Evolutionary conservation across 2,888 invertebrate genomes (phyloP), one percentile per base, ranked within the genome.

Genomic region (Neria commutata): DNA sequence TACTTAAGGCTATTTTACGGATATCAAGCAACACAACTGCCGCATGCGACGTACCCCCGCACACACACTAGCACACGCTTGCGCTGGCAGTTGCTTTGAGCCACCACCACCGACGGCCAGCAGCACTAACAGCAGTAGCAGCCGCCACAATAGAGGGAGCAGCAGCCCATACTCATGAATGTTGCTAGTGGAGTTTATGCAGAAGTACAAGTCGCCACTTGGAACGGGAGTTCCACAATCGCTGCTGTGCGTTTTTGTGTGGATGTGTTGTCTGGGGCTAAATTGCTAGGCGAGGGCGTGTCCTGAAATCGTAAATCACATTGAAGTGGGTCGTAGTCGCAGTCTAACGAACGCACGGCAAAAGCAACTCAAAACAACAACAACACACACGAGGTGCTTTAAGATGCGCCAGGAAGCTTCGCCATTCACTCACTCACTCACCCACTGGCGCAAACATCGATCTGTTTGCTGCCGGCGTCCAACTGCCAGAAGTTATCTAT

Each of bases 291-390:
- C 73, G 71, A 76, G 68, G 79, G 79, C 80, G 79, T 80, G 75
- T 72, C 78, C 61, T 65, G 68, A 66, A 74, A 78, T 77, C 80
- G 79, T 79, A 80, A 79, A 79, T 79, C 79, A 79, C 77, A 77
- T 79, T 79, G 79, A 79, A 79, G 80, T 79, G 78, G 80, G 80
- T 77, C 78, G 77, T 73, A 72, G 77, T 67, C 72, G 75, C 61
- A n/a, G n/a, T 72, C 73, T 73, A 74, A 72, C 72, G 71, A 37
- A 64, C 63, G 64, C 65, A 66, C 60, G 60, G 50, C 56, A 26
- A 34, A 11, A 54, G 16, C 11, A 54, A 33, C 34, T 24, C 26
- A 46, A 17, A 29, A 52, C 59, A 48, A 26, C 50, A 56, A 33
- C 17, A 40, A 34, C 50, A 11, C 47, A 26, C 33, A 33, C 33